phyloP scores from a whole-genome alignment of 1,140 invertebrate species.

The Drosophila melanogaster region Release_6_plus_ISO1_MT NT_033777.3:27957001-27957500 shows the following conservation, averaged over 20 bases:
- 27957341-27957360: neutral
- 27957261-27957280: neutral
- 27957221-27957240: conserved; percentile 70
- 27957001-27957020: conserved; percentile 91
- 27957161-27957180: conserved; percentile 87
- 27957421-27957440: conserved; percentile 59
- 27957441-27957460: conserved; percentile 75
- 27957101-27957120: conserved; percentile 67
- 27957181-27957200: conserved; percentile 86
- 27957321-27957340: neutral
- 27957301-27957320: conserved; percentile 11
- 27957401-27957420: conserved; percentile 26
- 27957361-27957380: neutral
- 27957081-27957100: conserved; percentile 73
- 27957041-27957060: conserved; percentile 97
- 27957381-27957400: neutral
- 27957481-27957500: conserved; percentile 86
- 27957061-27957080: conserved; percentile 81
- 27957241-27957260: neutral
- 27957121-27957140: conserved; percentile 85
- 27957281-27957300: neutral
- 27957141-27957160: conserved; percentile 89
- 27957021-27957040: conserved; percentile 92
- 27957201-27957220: conserved; percentile 87
- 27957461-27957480: conserved; percentile 88